Conservation (phyloP, 2,888 invertebrate genomes). For the Coelogynopora nodosa region DNA sequence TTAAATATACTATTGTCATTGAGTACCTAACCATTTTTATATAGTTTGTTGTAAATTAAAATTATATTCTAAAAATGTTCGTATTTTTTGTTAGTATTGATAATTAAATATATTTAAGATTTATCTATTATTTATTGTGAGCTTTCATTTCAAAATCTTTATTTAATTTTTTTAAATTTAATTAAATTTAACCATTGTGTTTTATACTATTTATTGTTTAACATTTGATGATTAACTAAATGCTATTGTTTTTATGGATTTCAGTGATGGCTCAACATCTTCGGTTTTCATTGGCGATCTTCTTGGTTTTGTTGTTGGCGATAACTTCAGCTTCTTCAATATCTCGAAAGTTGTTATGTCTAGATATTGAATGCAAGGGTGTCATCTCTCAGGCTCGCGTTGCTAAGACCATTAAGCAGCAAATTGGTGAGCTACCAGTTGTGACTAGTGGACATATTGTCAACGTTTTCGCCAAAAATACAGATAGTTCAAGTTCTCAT, state of each 20-base stretch:
- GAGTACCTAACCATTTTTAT: too few species aligned
- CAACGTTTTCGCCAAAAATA: not conserved
- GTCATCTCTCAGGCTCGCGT: not conserved
- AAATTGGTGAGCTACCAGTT: conserved; percentile 2
- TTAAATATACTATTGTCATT: too few species aligned
- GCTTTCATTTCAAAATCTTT: too few species aligned
- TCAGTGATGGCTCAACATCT: not conserved
- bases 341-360: not conserved
- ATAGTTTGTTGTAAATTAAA: too few species aligned
- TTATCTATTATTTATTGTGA: too few species aligned
- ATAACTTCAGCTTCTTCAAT: not conserved
- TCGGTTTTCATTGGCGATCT: not conserved
- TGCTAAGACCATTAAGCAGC: not conserved
- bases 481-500: not conserved
- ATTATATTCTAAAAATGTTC: too few species aligned
- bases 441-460: not conserved
- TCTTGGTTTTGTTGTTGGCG: not conserved
- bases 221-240: not conserved
- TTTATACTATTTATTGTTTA: not conserved
- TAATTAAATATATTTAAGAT: too few species aligned
- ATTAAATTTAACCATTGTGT: not conserved
- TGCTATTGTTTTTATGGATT: too few species aligned
- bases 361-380: not conserved
- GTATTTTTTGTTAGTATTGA: too few species aligned
- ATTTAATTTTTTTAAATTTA: not conserved